Evolutionary conservation across 2,888 invertebrate genomes (phyloP), one percentile per base, ranked within the genome.

Genomic region (Macrosiphum euphorbiae): DNA sequence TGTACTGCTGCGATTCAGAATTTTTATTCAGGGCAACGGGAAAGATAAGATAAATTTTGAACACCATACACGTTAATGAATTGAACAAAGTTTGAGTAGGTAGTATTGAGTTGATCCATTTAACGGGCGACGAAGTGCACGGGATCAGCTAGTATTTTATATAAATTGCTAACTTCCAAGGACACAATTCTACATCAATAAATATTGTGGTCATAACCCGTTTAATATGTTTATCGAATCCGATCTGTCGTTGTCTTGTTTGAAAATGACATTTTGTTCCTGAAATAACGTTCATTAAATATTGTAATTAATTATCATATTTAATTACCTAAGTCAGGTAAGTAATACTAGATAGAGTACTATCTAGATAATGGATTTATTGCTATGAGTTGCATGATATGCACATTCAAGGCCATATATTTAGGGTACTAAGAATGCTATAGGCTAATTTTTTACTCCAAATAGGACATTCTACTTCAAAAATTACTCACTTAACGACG

Each of bases 401-500:
- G n/a, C 8, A 35, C 20, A 35, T 35, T 35, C 3, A 24, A 78
- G 20, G 20, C 3, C 78, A 58, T 58, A 78, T 78, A 20, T 41
- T n/a, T n/a, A n/a, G 20, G 20, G 16, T 35, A 35, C 35, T 58
- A 26, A 26, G 26, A 8, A 58, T 11, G 26, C 2, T 58, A 55
- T 24, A 55, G 7, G 0, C 20, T 55, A 7, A 0, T 52, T 11
- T 52, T 11, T 55, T 20, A 13, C 35, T 78, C 20, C 20, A 7
- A 20, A 78, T 20, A 35, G 8, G 8, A 7, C 20, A 16, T 78
- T 20, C 0, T 7, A 78, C 20, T 20, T 20, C 20, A 3, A 52
- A 52, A 55, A 85, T 95, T 90, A 95, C 95, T 95, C 96, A 96
- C 95, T 95, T 95, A 94, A 96, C 95, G 16, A 96, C 95, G 28